A percentile compares a stretch with the other conserved stretches of the same genome.
Conservation (phyloP, 2,113 vertebrate genomes). For the Phaethornis superciliosus region DNA sequence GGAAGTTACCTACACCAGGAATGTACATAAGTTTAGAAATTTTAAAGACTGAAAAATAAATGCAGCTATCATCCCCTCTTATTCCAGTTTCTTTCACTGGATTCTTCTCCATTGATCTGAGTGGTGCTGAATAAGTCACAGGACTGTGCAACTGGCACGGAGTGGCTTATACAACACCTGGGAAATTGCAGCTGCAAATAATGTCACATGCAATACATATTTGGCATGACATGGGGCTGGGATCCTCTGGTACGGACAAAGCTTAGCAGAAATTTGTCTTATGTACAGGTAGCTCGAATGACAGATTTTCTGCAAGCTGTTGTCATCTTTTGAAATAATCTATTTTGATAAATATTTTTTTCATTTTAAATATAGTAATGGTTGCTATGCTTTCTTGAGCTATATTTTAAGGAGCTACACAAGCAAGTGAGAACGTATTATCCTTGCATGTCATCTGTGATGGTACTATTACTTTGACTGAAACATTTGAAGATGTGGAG, state of each 20-base stretch:
- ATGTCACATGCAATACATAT: background rate
- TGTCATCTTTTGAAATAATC: background rate
- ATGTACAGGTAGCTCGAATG: slow-evolving; percentile 13
- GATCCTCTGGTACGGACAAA: background rate
- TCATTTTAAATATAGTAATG: slow-evolving; percentile 58
- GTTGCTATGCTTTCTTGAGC: slow-evolving; percentile 55
- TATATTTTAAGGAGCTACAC: slow-evolving; percentile 43
- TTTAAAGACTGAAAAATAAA: background rate
- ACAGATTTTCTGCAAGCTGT: background rate
- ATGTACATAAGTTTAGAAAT: background rate
- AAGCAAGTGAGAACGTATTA: slow-evolving; percentile 36
- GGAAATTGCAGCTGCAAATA: slow-evolving; percentile 6
- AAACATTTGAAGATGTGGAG: slow-evolving; percentile 39
- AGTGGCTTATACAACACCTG: background rate
- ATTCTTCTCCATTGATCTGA: background rate
- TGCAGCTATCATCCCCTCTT: background rate
- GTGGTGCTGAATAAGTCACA: background rate
- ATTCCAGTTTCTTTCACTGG: background rate
- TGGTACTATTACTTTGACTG: slow-evolving; percentile 40
- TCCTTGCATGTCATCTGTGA: slow-evolving; percentile 37
- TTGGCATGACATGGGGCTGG: background rate
- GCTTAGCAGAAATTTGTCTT: slow-evolving; percentile 15
- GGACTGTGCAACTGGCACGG: background rate
- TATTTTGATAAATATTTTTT: slow-evolving; percentile 48
- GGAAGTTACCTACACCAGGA: background rate